A percentile compares a stretch with the other conserved stretches of the same genome.
phyloP scores from a whole-genome alignment of 2,888 invertebrate genomes.

The Nematopogon swammerdamellus region DNA sequence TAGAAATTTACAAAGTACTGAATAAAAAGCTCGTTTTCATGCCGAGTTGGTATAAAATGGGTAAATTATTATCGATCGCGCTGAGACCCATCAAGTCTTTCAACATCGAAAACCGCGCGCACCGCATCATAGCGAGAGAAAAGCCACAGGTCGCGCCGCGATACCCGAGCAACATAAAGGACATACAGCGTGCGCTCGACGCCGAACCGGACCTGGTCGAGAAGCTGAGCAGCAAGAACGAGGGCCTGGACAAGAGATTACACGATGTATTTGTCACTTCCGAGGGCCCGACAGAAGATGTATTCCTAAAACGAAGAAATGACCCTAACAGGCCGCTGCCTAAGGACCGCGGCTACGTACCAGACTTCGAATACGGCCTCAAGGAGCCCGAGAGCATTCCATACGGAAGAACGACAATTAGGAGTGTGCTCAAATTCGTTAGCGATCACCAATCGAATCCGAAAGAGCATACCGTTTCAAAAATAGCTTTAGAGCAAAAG shows the following conservation, averaged over 20 bases:
- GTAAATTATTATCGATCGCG: constrained; percentile 59
- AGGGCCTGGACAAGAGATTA: constrained; percentile 58
- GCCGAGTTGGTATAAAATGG: constrained; percentile 47
- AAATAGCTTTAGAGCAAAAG: constrained; percentile 68
- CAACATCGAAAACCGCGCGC: constrained; percentile 75
- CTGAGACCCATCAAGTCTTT: constrained; percentile 61
- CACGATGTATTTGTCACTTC: constrained; percentile 74
- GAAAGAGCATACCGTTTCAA: constrained; percentile 45
- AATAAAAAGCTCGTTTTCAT: background rate
- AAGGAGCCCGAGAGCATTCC: constrained; percentile 61
- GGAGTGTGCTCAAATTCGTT: constrained; percentile 63
- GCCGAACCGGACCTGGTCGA: constrained; percentile 60
- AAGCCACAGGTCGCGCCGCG: constrained; percentile 69
- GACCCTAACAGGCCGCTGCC: constrained; percentile 58
- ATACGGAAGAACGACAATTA: constrained; percentile 63
- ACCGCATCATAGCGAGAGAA: constrained; percentile 63
- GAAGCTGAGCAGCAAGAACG: constrained; percentile 61
- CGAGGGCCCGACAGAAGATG: constrained; percentile 49
- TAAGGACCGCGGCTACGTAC: constrained; percentile 38
- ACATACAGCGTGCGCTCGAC: constrained; percentile 61
- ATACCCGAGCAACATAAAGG: constrained; percentile 57
- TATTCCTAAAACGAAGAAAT: constrained; percentile 30
- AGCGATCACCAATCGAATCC: constrained; percentile 62
- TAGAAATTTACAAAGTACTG: background rate
- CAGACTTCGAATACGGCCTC: constrained; percentile 64